Conservation (phyloP, 2,888 invertebrate species). For the Eumerus sabulonum region DNA sequence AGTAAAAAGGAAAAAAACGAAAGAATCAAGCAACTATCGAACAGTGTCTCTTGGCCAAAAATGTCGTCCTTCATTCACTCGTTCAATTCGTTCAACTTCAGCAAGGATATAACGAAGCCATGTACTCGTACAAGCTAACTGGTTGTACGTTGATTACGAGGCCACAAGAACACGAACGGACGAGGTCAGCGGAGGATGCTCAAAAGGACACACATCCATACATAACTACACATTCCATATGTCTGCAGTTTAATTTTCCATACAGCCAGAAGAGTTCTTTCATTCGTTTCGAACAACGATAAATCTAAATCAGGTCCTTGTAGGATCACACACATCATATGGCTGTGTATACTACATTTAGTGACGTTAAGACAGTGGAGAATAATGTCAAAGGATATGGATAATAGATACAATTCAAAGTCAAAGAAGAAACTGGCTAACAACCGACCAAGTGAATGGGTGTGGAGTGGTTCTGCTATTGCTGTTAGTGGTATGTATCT, state of each 20-base stretch:
- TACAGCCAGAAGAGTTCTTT: constrained; percentile 43
- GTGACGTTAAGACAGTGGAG: constrained; percentile 53
- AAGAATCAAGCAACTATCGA: constrained; percentile 39
- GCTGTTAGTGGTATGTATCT: not conserved
- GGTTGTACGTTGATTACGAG: constrained; percentile 39
- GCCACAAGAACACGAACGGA: constrained; percentile 25
- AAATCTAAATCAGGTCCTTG: constrained; percentile 64
- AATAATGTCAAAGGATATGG: constrained; percentile 64
- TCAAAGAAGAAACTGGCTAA: constrained; percentile 52
- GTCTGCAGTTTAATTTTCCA: constrained; percentile 55
- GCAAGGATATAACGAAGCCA: constrained; percentile 63
- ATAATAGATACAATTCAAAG: constrained; percentile 65
- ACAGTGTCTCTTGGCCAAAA: constrained; percentile 61
- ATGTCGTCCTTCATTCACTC: constrained; percentile 64
- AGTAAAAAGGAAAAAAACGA: constrained; percentile 16
- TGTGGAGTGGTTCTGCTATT: not conserved
- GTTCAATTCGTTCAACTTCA: constrained; percentile 23
- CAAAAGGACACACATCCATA: constrained; percentile 62
- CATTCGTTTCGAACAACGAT: constrained; percentile 51
- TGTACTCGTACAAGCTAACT: constrained; percentile 33
- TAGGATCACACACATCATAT: constrained; percentile 60
- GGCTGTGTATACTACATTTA: constrained; percentile 45
- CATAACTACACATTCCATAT: no score
- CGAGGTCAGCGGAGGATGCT: constrained; percentile 8
- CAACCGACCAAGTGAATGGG: constrained; percentile 5